phyloP scores from a whole-genome alignment of 2,888 invertebrate genomes.

The Mantis religiosa region DNA sequence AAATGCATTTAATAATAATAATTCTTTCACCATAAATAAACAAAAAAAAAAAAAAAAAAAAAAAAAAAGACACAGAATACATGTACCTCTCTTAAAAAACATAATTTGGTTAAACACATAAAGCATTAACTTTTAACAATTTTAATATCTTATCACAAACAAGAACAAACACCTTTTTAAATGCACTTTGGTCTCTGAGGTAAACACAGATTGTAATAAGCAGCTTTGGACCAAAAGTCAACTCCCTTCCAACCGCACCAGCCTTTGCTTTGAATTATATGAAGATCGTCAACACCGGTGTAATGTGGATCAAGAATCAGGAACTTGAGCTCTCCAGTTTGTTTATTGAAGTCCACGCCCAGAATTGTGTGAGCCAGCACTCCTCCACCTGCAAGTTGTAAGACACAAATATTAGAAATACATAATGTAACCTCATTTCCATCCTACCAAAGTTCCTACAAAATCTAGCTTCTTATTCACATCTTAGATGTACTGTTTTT shows the following conservation, averaged over 20 bases:
- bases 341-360: conserved; percentile 83
- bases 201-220: conserved; percentile 95
- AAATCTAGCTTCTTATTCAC: too few species aligned
- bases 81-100: neutral
- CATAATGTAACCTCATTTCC: neutral
- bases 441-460: too few species aligned
- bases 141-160: too few species aligned
- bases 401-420: conserved; percentile 31
- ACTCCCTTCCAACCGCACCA: conserved; percentile 97
- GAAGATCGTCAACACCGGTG: conserved; percentile 80
- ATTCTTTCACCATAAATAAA: neutral
- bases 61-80: neutral
- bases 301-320: conserved; percentile 99
- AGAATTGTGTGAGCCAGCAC: conserved; percentile 96
- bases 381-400: conserved; percentile 95
- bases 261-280: conserved; percentile 71
- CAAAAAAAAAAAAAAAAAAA: neutral
- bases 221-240: conserved; percentile 91
- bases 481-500: too few species aligned
- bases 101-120: neutral
- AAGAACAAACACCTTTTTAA: conserved; percentile 33
- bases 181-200: conserved; percentile 63
- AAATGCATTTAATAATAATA: neutral
- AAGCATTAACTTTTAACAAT: neutral
- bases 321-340: conserved; percentile 72